phyloP scores from a whole-genome alignment of 1,140 invertebrate species.

The Apis cerana region DNA sequence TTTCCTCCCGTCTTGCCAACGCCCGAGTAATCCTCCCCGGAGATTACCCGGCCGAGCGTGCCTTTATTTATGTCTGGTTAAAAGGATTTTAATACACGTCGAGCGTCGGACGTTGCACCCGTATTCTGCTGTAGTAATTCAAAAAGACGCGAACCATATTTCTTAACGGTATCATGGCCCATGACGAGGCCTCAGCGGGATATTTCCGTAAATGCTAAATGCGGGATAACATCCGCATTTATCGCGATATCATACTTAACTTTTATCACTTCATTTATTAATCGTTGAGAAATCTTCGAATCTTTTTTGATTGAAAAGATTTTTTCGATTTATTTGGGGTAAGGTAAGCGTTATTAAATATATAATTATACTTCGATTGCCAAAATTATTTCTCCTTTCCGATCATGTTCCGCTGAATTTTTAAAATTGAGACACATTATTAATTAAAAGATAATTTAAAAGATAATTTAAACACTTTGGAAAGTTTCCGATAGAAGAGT shows the following conservation, averaged over 20 bases:
- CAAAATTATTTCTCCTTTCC: too few relatives aligned
- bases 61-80: constrained; percentile 70
- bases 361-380: too few relatives aligned
- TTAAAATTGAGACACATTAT: not conserved
- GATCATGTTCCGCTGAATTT: too few relatives aligned
- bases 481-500: not conserved
- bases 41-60: constrained; percentile 57
- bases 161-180: not conserved
- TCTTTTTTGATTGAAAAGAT: not conserved
- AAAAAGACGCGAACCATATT: constrained; percentile 56
- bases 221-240: not conserved
- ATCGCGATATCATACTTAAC: not conserved
- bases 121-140: constrained; percentile 51
- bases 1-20: not conserved
- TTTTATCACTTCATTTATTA: not conserved
- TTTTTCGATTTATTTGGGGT: too few relatives aligned
- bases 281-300: not conserved
- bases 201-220: not conserved
- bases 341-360: too few relatives aligned
- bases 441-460: not conserved
- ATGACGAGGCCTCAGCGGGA: not conserved
- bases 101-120: constrained; percentile 11
- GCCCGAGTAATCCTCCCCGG: constrained; percentile 39
- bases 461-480: not conserved
- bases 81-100: constrained; percentile 70